Base-by-base conservation (phyloP, 2,113 vertebrate genomes). In the Steatornis caripensis region DNA sequence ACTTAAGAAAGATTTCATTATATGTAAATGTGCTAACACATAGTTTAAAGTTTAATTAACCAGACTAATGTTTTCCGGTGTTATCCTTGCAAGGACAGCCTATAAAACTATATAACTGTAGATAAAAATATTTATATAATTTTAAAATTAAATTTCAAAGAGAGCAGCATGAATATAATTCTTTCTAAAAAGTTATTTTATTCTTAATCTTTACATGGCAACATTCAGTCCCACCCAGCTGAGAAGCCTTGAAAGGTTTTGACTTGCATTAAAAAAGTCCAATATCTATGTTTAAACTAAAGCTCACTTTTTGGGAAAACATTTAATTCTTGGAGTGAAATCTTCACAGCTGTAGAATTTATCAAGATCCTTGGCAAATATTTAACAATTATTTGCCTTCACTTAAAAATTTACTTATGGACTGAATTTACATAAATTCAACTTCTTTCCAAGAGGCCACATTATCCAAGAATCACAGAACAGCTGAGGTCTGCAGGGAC, bases 41-140 rank as follows among this genome's bases (percentile, higher is more conserved):
- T 32, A 94, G 83, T 95, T 88, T 93, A 94, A 90, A 92, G 14
- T 95, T 95, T 95, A 74, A 95, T 95, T 96, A 93, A 92, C 14
- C 51, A 78, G 64, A 87, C 75, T 71, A 75, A 64, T 70, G n/a
- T 46, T 82, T 92, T 84, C 51, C 68, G 61, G 68, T 39, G 37
- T 77, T 64, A 74, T 58, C 58, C 34, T 84, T 81, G 26, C 43
- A 77, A 39, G 14, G 29, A 53, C 22, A 81, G 49, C 5, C 41
- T 88, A 49, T 26, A 45, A 89, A 92, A 46, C 8, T 78, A 49
- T 26, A 45, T 90, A 92, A 46, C 8, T 78, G 29, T 27, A 62
- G 81, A 68, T 45, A 41, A 82, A 89, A 95, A 92, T 89, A 84
- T 74, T 90, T 95, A 49, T 49, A 58, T 53, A 85, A 77, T 74